phyloP scores from a whole-genome alignment of 2,888 invertebrate species.

The Melieria crassipennis region DNA sequence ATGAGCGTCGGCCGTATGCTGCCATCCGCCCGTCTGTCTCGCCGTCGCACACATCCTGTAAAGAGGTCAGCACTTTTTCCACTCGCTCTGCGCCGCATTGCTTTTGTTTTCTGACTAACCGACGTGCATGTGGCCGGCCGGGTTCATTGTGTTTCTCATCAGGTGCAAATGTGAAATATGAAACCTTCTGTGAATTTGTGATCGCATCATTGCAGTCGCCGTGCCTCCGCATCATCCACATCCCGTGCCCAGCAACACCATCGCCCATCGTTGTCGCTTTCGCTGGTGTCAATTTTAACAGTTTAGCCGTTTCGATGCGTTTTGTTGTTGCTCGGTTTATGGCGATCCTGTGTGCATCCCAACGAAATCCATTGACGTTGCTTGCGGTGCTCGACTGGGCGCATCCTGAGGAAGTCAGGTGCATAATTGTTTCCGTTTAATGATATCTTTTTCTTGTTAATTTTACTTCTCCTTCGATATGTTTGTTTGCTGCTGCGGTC shows the following conservation, averaged over 20 bases:
- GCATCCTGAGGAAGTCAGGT: constrained; percentile 65
- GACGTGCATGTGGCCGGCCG: constrained; percentile 4
- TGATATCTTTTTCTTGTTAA: constrained; percentile 35
- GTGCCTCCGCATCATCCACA: constrained; percentile 47
- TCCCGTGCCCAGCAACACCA: constrained; percentile 25
- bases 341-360: constrained; percentile 29
- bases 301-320: constrained; percentile 6
- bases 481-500: no score
- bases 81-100: not conserved
- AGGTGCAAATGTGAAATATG: constrained; percentile 62
- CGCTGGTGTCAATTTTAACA: constrained; percentile 32
- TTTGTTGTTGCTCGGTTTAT: constrained; percentile 14
- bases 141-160: constrained; percentile 62
- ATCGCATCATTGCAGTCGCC: constrained; percentile 22
- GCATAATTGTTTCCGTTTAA: constrained; percentile 63
- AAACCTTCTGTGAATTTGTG: constrained; percentile 59
- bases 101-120: constrained; percentile 6
- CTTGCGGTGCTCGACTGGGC: no score
- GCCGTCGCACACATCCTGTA: constrained; percentile 55
- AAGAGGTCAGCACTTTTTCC: constrained; percentile 53
- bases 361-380: no score
- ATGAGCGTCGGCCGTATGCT: constrained; percentile 9
- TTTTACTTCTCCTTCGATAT: not conserved
- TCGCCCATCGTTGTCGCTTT: constrained; percentile 25
- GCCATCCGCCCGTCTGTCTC: not conserved